Percentiles rank a stretch among this genome's conserved stretches.
Evolutionary conservation across 2,797 vertebrate genomes (phyloP).

Genomic region (Spizella passerina): DNA sequence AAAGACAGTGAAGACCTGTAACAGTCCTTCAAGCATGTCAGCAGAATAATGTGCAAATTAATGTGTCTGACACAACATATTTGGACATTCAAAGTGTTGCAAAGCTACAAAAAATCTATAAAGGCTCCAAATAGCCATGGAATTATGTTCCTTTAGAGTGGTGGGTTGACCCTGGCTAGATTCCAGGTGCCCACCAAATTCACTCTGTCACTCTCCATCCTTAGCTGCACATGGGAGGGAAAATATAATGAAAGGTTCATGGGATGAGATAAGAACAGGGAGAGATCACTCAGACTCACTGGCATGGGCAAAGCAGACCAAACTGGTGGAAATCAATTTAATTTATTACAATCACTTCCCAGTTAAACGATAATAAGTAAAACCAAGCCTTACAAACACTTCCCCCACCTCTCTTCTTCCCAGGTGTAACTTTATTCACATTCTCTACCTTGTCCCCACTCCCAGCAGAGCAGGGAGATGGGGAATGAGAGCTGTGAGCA

Average conservation of each 20-base stretch:
- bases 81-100: not conserved
- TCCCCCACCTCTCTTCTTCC: not conserved
- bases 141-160: not conserved
- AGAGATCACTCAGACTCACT: not conserved
- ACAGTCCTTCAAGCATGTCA: not conserved
- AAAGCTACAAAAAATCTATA: not conserved
- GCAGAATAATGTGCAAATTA: not conserved
- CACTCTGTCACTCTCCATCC: not conserved
- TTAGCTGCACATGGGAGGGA: not conserved
- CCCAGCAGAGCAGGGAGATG: not conserved
- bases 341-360: not conserved
- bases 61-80: not conserved
- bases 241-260: not conserved
- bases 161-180: not conserved
- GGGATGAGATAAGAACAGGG: rapidly evolving
- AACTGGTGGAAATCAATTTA: not conserved
- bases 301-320: not conserved
- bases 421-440: not conserved
- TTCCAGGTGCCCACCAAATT: not conserved
- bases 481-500: not conserved
- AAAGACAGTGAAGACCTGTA: not conserved
- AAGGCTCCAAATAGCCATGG: not conserved
- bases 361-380: not conserved
- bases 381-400: not conserved
- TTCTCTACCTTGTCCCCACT: not conserved